Evolutionary conservation across 2,113 vertebrate species (phyloP).

Genomic region (Chrysemys picta): DNA sequence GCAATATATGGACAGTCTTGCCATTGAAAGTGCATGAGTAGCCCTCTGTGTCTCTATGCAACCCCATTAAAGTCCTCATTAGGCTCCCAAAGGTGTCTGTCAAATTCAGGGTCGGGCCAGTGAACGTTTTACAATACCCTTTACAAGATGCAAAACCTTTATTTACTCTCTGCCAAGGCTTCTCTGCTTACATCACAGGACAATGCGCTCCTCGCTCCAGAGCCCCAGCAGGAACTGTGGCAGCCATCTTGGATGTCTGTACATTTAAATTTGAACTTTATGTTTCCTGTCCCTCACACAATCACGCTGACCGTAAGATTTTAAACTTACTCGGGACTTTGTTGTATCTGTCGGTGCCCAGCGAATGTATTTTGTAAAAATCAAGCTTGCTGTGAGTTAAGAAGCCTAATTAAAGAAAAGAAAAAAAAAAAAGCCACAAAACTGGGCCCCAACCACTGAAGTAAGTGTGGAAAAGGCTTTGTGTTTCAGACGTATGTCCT

Average conservation of each 20-base stretch:
- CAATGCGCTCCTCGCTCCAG: not conserved
- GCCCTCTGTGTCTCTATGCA: not conserved
- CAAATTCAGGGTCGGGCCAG: not conserved
- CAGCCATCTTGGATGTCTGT: not conserved
- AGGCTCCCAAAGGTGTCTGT: not conserved
- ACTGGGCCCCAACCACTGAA: fast-evolving
- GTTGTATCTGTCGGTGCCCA: not conserved
- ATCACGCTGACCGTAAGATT: not conserved
- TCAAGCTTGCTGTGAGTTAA: not conserved
- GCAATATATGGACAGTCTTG: not conserved
- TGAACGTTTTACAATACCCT: not conserved
- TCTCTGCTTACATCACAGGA: not conserved
- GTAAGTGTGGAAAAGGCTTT: not conserved
- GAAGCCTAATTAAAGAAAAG: no score
- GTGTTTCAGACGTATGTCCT: not conserved
- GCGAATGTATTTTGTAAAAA: not conserved
- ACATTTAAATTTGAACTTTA: not conserved
- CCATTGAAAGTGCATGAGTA: not conserved
- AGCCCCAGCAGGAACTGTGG: not conserved
- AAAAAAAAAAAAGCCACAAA: not conserved
- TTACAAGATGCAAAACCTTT: not conserved
- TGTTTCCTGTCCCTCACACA: not conserved
- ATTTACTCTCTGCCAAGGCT: not conserved
- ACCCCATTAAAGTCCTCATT: not conserved
- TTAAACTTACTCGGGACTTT: not conserved